Percentiles rank a stretch among this genome's conserved stretches.
Evolutionary conservation across 2,113 vertebrate species (phyloP).

Genomic region (Callorhinus ursinus): DNA sequence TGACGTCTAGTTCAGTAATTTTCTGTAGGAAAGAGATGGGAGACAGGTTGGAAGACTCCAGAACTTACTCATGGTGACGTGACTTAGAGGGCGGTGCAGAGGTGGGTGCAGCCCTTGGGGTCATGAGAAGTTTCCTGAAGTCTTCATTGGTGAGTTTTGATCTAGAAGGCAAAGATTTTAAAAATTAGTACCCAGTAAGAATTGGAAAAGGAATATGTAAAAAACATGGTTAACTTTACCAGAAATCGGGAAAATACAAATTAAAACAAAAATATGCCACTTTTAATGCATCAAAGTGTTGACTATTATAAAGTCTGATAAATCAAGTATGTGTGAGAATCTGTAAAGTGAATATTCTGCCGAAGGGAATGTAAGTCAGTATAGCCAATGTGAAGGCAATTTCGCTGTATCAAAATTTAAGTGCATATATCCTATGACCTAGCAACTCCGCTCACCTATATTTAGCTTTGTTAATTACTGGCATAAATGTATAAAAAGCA

Average conservation of each 20-base stretch:
- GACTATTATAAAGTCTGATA: background rate
- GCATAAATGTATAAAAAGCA: background rate
- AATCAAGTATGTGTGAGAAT: constrained; percentile 36
- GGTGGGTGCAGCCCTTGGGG: constrained; percentile 93
- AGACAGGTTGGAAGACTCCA: background rate
- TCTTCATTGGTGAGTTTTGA: constrained; percentile 99
- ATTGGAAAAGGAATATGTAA: background rate
- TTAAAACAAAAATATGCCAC: background rate
- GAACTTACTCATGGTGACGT: constrained; percentile 97
- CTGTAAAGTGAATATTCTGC: background rate
- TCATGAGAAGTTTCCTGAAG: constrained; percentile 98
- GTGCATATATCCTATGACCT: background rate
- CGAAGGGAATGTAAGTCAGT: background rate
- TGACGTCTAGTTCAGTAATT: constrained; percentile 12
- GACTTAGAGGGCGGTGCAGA: constrained; percentile 97
- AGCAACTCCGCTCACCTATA: background rate
- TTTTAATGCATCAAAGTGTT: constrained; percentile 35
- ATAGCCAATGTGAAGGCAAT: background rate
- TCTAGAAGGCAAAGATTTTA: constrained; percentile 79
- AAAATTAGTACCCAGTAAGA: constrained; percentile 24
- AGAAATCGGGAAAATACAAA: constrained; percentile 18
- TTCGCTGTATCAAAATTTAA: constrained; percentile 41
- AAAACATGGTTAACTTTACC: constrained; percentile 15
- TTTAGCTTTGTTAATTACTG: background rate
- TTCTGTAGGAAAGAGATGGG: background rate